A percentile compares a stretch with the other conserved stretches of the same genome.
These are phyloP conservation scores for Eutolmus rufibarbis DNA, from an alignment of 2,888 invertebrate species.

Conservation along the genomic window DNA sequence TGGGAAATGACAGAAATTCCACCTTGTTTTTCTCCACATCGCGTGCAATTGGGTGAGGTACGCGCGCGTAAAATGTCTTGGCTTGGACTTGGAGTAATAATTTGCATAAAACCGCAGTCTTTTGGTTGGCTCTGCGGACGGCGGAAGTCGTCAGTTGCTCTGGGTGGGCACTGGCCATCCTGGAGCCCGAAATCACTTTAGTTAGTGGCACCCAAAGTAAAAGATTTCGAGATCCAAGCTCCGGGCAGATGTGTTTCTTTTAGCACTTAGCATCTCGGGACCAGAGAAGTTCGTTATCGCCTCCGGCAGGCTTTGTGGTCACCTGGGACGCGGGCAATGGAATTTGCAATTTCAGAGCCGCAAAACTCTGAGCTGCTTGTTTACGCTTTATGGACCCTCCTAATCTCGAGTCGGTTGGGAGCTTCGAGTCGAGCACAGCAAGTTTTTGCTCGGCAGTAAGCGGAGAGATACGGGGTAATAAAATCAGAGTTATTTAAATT, in stretches of 20 bases:
- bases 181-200: not conserved
- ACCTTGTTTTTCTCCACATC: not conserved
- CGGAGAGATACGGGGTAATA: not conserved
- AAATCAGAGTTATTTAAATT: not conserved
- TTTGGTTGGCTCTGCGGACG: not conserved
- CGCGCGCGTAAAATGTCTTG: not conserved
- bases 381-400: not conserved
- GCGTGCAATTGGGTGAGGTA: not conserved
- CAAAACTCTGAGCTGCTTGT: not conserved
- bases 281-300: not conserved
- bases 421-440: not conserved
- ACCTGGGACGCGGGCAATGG: not conserved
- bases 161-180: not conserved
- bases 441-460: not conserved
- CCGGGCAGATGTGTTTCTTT: not conserved
- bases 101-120: not conserved
- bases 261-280: not conserved
- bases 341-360: not conserved
- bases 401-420: not conserved
- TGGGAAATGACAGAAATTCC: not conserved
- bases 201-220: not conserved
- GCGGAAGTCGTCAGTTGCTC: not conserved
- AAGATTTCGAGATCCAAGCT: not conserved
- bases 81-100: not conserved
- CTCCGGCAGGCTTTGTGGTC: not conserved